phyloP scores from a whole-genome alignment of 2,888 invertebrate genomes.

The Eucera pruinosa region DNA sequence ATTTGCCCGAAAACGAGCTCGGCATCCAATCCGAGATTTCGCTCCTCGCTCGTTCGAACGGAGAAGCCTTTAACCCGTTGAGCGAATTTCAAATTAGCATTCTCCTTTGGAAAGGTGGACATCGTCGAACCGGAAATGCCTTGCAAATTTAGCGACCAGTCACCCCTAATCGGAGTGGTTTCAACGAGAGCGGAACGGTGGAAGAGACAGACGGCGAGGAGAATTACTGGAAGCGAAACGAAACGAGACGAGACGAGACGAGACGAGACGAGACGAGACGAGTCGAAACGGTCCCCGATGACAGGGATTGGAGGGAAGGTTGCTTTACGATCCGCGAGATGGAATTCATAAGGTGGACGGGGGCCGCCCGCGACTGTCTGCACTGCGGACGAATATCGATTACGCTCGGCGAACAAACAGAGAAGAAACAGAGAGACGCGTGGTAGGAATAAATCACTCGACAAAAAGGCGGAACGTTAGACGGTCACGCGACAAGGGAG shows the following conservation, averaged over 20 bases:
- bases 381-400: slow-evolving; percentile 56
- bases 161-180: slow-evolving; percentile 19
- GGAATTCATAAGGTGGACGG: slow-evolving; percentile 43
- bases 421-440: background rate
- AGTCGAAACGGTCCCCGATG: slow-evolving; percentile 18
- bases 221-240: slow-evolving; percentile 19
- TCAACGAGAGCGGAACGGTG: slow-evolving; percentile 14
- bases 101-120: background rate
- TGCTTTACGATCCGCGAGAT: slow-evolving; percentile 43
- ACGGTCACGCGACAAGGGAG: slow-evolving; percentile 41
- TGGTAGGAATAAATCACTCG: slow-evolving; percentile 35
- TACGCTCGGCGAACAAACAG: slow-evolving; percentile 31
- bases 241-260: too few relatives aligned
- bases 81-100: background rate
- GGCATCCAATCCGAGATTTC: too few relatives aligned
- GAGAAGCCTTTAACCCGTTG: too few relatives aligned
- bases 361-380: slow-evolving; percentile 26
- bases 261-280: too few relatives aligned
- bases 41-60: too few relatives aligned
- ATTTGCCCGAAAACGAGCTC: slow-evolving; percentile 32
- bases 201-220: slow-evolving; percentile 17
- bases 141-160: slow-evolving; percentile 11
- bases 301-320: slow-evolving; percentile 10
- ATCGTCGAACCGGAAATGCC: slow-evolving; percentile 15
- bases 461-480: slow-evolving; percentile 33